A percentile compares a stretch with the other conserved stretches of the same genome.
Evolutionary conservation across 2,797 vertebrate genomes (phyloP).

Genomic region (Myotis planiceps): DNA sequence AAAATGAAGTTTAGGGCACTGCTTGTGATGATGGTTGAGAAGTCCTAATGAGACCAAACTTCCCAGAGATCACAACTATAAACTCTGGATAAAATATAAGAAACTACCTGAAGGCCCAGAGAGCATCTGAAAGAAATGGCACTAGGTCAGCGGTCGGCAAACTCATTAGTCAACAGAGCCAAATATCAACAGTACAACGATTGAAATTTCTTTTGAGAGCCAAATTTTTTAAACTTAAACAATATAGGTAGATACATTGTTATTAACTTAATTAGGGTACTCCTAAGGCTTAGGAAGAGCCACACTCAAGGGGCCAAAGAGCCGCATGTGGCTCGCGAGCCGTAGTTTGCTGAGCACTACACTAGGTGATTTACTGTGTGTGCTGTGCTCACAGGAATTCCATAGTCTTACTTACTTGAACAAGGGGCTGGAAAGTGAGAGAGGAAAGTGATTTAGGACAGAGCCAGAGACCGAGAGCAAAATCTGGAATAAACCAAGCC

Average conservation of each 20-base stretch:
- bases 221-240: no score
- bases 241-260: no score
- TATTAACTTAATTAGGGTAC: no score
- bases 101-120: background rate
- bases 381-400: background rate
- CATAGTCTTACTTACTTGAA: background rate
- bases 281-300: no score
- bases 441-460: background rate
- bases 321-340: no score
- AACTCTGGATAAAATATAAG: background rate
- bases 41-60: background rate
- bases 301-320: no score
- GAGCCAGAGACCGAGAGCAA: background rate
- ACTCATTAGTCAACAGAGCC: no score
- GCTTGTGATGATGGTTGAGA: background rate
- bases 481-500: background rate
- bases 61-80: background rate
- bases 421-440: background rate
- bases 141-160: no score
- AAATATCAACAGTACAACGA: no score
- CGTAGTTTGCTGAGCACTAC: no score
- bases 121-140: background rate
- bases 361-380: no score
- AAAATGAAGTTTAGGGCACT: background rate
- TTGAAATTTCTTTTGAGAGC: no score